Conservation (phyloP, 2,113 vertebrate genomes). For the Mionectes macconnelli region DNA sequence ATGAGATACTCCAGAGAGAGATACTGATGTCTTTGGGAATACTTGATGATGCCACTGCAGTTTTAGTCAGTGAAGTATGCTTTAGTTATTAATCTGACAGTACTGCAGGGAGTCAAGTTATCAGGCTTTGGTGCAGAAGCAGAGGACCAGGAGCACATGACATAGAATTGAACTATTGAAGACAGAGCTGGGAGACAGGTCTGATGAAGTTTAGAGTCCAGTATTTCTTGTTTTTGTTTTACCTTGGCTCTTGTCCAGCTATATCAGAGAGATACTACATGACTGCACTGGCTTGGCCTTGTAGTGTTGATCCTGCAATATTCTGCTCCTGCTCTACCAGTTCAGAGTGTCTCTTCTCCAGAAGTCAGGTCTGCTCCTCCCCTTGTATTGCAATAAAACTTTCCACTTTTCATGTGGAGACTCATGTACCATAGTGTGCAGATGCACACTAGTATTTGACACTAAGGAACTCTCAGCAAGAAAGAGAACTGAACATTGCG, state of each 20-base stretch:
- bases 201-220: neutral
- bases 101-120: neutral
- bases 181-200: neutral
- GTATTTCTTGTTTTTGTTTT: neutral
- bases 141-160: neutral
- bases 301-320: neutral
- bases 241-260: neutral
- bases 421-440: neutral
- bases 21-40: neutral
- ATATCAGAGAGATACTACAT: neutral
- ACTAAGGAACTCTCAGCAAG: neutral
- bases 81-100: neutral
- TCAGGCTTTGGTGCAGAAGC: neutral
- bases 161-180: too few species aligned
- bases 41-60: neutral
- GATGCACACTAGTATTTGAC: fast-evolving
- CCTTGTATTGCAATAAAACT: neutral
- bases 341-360: neutral
- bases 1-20: neutral
- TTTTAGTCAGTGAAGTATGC: neutral
- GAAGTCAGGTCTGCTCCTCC: neutral
- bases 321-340: neutral
- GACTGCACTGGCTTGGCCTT: neutral
- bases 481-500: neutral
- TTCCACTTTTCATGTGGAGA: neutral